Evolutionary conservation across 2,888 invertebrate species (phyloP), one percentile per base, ranked within the genome.

Genomic region (Idaea biselata): DNA sequence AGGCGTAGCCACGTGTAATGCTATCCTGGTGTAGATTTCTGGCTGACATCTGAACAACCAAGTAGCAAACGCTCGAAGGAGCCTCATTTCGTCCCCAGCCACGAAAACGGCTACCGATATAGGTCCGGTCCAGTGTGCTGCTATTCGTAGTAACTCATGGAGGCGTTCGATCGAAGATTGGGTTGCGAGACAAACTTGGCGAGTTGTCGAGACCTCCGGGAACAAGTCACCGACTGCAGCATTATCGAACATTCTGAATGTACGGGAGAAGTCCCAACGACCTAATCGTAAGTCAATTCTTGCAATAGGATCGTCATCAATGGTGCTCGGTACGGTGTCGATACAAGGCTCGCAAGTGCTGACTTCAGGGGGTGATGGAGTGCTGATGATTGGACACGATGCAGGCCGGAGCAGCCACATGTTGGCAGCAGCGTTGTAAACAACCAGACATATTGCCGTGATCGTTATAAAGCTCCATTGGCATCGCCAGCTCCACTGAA

Each of bases 91-190:
- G 73, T 96, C 95, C 3, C 96, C 96, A 16, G 96, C 95, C 0
- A 96, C 95, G 81, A 95, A 98, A 0, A 97, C 93, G 0, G 97
- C 97, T 0, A 96, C 94, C 0, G 97, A 98, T 74, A 98, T 96
- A 0, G 97, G 96, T 0, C 97, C 97, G 7, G 94, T 93, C 97
- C 97, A 98, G 75, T 97, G 96, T 59, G 95, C 94, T 0, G 96
- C 95, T 55, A 97, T 96, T 73, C 96, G 95, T 0, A 96, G 94
- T 17, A 98, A 82, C 55, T 97, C 97, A 70, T 95, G 94, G 8
- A 98, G 86, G 67, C 97, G 94, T 76, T 98, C 98, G 60, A 98
- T 93, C 0, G 97, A 97, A 73, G 96, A 96, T 83, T 98, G 97
- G 0, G 97, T 97, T 1, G 97, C 97, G 64, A 98, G 85, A 73